Evolutionary conservation across 30 jellyfish, hydroid and myxozoan genomes (phyloP), one percentile per base, ranked within the genome.

Genomic region (Hydra vulgaris): DNA sequence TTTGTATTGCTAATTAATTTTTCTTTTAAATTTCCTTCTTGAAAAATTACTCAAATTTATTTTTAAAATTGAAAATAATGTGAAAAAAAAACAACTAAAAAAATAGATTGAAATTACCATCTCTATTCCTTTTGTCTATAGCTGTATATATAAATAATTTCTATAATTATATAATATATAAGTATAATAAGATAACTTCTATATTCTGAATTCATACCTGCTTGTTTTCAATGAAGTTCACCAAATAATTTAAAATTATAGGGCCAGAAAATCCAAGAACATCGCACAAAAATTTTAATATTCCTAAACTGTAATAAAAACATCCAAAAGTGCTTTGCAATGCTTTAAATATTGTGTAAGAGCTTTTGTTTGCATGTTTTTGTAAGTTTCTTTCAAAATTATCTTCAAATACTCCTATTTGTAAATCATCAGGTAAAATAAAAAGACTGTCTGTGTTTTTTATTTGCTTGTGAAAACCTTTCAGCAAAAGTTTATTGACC

Each of bases 191-290:
- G 18, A 26, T n/a, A 20, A 17, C 70, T 26, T n/a, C 15, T 19
- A 69, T 24, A 3, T 19, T 69, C 15, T 69, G 76, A 5, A 5
- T 40, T 40, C 61, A 40, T 67, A 90, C 97, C 89, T 87, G 79
- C 80, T 84, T 82, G 55, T 92, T 83, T 78, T 92, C 98, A 87
- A 92, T 81, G 74, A 92, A 92, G 23, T 74, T 76, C 8, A 92
- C 90, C 75, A 92, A 85, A 54, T 27, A 53, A 66, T 92, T 87
- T 66, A 92, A 74, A 26, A 92, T 82, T 22, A 92, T 79, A 0
- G 98, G 98, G 17, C 96, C 98, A 76, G 96, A 92, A 84, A 92
- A 92, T 17, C 88, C 86, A 22, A 92, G 74, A 24, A 87, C 78
- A 79, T 83, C 96, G 27, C 87, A 84, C 71, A 92, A 70, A 67